Evolutionary conservation across 2,797 vertebrate genomes (phyloP), one percentile per base, ranked within the genome.

Genomic region (Graptemys geographica): DNA sequence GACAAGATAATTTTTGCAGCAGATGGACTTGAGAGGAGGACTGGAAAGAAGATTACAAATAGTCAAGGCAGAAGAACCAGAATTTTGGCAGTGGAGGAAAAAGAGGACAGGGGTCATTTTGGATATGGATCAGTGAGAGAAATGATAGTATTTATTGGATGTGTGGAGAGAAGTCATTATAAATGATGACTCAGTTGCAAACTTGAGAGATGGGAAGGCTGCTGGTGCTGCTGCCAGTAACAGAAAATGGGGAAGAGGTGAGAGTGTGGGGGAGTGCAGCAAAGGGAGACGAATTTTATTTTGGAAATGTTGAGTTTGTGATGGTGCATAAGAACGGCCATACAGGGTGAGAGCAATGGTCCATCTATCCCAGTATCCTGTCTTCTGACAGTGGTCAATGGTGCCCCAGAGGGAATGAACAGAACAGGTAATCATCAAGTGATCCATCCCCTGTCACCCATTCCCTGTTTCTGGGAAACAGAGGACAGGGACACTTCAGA

Each of bases 301-400:
- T 96, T 96, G 80, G 90, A 96, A 96, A 92, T 94, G 94, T 25
- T 92, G 94, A 94, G 83, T 12, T 94, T 95, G 69, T 76, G 94
- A 80, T 93, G 57, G n/a, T 94, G 86, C 87, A 23, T 55, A 23
- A 23, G 21, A 55, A 55, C 8, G 21, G 19, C 8, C 53, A 21
- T 23, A 55, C 4, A 2, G 53, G 8, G 21, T 55, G 53, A 9
- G 19, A 55, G 53, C 53, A 55, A 55, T 55, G 21, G 19, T 80
- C 33, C 53, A 9, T 55, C 53, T 55, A 9, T 21, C 8, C 53
- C 19, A 55, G 8, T 55, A 55, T 9, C 55, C 55, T 25, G 55
- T 55, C 53, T 55, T 55, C 53, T 4, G 9, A 55, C 53, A 55
- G 53, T 55, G 21, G 21, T 9, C 21, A 9, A 55, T 55, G 21